Conservation (phyloP, 2,113 vertebrate species). For the Gobio gobio region DNA sequence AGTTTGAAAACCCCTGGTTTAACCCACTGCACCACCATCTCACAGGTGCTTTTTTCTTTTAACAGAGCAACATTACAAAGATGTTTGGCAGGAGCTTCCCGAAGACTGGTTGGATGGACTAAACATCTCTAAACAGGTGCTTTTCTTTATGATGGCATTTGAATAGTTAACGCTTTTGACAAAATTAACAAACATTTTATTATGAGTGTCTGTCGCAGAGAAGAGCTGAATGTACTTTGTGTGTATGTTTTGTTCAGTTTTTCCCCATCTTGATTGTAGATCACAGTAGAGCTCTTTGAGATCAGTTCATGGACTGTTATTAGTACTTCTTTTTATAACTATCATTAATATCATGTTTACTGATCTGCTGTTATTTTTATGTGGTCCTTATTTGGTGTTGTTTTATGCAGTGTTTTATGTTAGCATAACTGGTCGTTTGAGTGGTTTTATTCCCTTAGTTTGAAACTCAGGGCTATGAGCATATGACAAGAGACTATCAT, state of each 20-base stretch:
- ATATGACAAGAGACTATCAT: neutral
- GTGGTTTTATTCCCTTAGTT: neutral
- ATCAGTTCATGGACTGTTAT: neutral
- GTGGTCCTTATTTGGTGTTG: neutral
- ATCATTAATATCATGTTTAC: neutral
- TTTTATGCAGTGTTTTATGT: neutral
- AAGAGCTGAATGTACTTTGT: neutral
- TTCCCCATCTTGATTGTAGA: neutral
- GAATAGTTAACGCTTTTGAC: neutral
- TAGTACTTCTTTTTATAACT: neutral
- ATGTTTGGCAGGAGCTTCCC: constrained; percentile 57
- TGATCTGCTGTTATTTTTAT: neutral
- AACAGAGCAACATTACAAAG: constrained; percentile 52
- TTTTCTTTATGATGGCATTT: neutral
- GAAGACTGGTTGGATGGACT: constrained; percentile 56
- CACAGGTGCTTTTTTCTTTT: neutral
- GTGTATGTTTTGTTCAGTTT: neutral
- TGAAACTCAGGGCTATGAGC: neutral
- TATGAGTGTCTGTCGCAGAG: neutral
- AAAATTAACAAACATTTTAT: neutral
- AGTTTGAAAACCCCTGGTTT: too few relatives aligned
- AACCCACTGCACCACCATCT: too few relatives aligned
- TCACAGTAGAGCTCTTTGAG: neutral
- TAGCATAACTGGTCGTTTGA: neutral
- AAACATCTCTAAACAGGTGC: constrained; percentile 49